Conservation (phyloP, 2,888 invertebrate species). For the Protonemura montana region DNA sequence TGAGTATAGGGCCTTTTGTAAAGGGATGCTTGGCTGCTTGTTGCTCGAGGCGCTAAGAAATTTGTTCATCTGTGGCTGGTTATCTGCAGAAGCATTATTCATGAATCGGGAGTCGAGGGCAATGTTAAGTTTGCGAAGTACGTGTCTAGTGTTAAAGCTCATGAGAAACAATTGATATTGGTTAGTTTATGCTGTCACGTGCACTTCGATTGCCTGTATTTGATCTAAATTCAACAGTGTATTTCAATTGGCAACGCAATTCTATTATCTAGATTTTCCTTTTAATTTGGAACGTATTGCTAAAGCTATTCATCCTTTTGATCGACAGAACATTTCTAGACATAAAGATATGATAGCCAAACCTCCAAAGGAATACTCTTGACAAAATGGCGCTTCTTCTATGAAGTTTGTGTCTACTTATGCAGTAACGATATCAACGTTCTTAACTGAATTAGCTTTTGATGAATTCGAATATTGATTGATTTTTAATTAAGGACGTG, state of each 20-base stretch:
- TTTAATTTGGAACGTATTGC: not conserved
- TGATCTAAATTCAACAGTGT: not conserved
- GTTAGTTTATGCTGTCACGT: not conserved
- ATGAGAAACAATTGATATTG: not conserved
- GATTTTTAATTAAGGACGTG: not conserved
- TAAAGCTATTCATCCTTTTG: not conserved
- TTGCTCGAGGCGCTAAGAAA: not conserved
- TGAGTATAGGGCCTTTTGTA: no score
- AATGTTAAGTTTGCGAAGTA: slow-evolving; percentile 12
- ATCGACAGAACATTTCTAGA: not conserved
- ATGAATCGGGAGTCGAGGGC: not conserved
- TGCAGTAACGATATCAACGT: not conserved
- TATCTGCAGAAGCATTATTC: not conserved
- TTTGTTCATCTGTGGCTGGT: not conserved
- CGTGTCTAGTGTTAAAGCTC: not conserved
- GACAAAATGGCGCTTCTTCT: not conserved
- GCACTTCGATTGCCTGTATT: not conserved
- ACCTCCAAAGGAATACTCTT: not conserved
- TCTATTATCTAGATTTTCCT: not conserved
- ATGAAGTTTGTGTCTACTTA: not conserved
- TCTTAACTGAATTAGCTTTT: not conserved
- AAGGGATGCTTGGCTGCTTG: not conserved
- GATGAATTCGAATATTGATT: not conserved
- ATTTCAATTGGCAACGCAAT: not conserved
- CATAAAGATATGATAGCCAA: no score